Base-by-base conservation (phyloP, 2,797 vertebrate genomes). In the Furcifer pardalis region DNA sequence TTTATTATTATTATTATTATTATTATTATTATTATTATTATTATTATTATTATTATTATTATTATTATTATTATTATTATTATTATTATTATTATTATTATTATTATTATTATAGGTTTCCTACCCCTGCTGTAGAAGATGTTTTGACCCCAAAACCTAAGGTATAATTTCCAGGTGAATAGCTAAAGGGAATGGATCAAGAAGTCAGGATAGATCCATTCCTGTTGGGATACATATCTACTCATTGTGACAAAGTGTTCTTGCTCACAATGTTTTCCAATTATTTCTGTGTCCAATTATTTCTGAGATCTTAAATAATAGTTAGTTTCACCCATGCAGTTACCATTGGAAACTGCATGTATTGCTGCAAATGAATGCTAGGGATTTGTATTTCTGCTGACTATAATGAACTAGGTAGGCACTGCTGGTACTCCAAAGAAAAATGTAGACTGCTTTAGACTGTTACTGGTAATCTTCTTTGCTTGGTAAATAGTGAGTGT, bases 101-200 rank as follows among this genome's bases (percentile, higher is more conserved):
- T n/a, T n/a, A n/a, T n/a, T n/a, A n/a, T n/a, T n/a, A n/a, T n/a
- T n/a, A n/a, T n/a, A n/a, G n/a, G 46, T 49, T 49, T 49, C 7
- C 49, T 15, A 52, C 49, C 49, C 52, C 52, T n/a, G n/a, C n/a
- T n/a, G n/a, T n/a, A n/a, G 13, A 32, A 27, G 19, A 25, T 44
- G 30, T 72, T 72, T 37, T 81, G 52, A 73, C 71, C 71, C 27
- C n/a, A 49, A 32, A 82, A 75, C 23, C 23, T n/a, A 65, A 49
- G n/a, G 46, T 21, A n/a, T 21, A 75, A 65, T 82, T 75, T 59
- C 71, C 71, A 37, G 30, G 42, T 12, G 63, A 15, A 37, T 63
- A n/a, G 74, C 75, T 49, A 82, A 82, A 75, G 71, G 59, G 75
- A 21, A 75, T 63, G 72, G 71, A 49, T 82, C 81, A 75, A 75